phyloP scores from a whole-genome alignment of 2,113 vertebrate species.

The Chaetorhynchus papuensis region DNA sequence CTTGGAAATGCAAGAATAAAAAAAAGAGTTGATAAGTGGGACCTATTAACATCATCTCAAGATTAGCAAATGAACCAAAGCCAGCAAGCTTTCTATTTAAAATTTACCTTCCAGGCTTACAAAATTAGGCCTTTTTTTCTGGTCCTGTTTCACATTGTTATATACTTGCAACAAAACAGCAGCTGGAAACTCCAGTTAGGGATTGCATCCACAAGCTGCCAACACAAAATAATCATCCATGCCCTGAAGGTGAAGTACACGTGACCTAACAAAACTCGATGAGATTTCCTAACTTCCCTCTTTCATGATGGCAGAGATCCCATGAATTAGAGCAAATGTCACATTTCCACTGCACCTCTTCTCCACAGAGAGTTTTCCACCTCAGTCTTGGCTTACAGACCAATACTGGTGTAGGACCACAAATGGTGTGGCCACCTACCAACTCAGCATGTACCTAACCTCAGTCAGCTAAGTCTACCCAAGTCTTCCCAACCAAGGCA shows the following conservation, averaged over 20 bases:
- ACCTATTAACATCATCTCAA: background rate
- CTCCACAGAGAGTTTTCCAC: background rate
- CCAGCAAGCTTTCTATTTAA: background rate
- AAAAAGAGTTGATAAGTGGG: background rate
- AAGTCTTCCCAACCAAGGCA: background rate
- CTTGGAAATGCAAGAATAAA: background rate
- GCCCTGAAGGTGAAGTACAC: background rate
- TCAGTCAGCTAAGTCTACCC: too few relatives aligned
- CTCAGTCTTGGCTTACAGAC: background rate
- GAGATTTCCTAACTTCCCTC: background rate
- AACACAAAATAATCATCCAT: background rate
- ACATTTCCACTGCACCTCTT: background rate
- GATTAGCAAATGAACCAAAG: background rate
- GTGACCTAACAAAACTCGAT: background rate
- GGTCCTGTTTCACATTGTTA: background rate
- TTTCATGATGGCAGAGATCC: background rate
- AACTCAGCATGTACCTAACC: fast-evolving
- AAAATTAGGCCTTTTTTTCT: background rate
- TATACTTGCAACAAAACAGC: background rate
- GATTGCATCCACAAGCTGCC: background rate
- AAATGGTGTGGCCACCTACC: background rate
- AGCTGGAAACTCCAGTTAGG: background rate
- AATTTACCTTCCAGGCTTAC: background rate
- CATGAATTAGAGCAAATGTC: background rate
- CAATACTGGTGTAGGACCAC: background rate